Base-by-base conservation (phyloP, 2,888 invertebrate species). In the Resseliella maxima region DNA sequence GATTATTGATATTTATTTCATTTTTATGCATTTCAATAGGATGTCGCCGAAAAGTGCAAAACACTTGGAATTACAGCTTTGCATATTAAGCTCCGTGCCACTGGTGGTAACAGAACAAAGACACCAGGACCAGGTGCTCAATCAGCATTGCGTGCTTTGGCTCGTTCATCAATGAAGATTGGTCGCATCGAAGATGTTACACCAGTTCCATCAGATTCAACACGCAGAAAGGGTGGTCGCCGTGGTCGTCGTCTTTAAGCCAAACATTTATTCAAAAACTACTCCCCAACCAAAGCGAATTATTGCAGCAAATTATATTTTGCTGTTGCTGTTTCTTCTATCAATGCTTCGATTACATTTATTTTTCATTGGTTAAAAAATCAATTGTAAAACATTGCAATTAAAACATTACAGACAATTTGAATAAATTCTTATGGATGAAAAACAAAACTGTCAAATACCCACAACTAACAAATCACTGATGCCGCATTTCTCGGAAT, bases 141-240 rank as follows among this genome's bases (percentile, higher is more conserved):
- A 92, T 99, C 99, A 87, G 99, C 99, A 85, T 94, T 99, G 86
- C 94, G 99, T 89, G 99, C 99, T 89, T 93, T 99, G 89, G 99
- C 99, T 89, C 97, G 99, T 92, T 97, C 99, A 87, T 98, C 97
- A 89, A 99, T 99, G 98, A 99, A 99, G 92, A 99, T 99, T 92
- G 99, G 99, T 86, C 96, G 99, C 90, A 99, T 99, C 91, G 99
- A 97, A 92, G 99, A 99, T 93, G 99, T 99, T 15, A 99, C 99
- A 15, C 99, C 99, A 35, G 99, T 99, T 92, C 99, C 99, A 90
- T 98, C 99, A 87, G 99, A 99, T 92, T 96, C 98, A 88, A 99
- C 99, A 86, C 96, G 99, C 91, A 98, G 99, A 94, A 99, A 99
- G 97, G 99, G 99, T 91, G 99, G 99, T 92, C 95, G 99, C 90